Conservation (phyloP, 2,888 invertebrate species). For the Choristoneura rosaceana region DNA sequence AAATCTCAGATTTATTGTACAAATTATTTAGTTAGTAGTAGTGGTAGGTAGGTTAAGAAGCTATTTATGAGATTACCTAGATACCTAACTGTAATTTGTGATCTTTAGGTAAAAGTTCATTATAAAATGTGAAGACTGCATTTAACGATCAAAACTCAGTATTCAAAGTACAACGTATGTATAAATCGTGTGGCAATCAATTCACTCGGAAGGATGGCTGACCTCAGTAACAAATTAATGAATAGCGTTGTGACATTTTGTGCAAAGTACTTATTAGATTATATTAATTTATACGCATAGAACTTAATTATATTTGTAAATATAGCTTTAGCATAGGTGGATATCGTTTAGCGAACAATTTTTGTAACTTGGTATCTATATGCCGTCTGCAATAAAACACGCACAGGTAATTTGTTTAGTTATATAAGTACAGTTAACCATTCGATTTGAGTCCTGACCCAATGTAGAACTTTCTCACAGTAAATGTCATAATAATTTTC, state of each 20-base stretch:
- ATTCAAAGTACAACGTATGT: conserved; percentile 57
- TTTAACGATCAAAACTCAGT: conserved; percentile 73
- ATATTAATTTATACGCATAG: conserved; percentile 83
- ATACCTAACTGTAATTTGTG: conserved; percentile 79
- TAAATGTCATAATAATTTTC: too few species aligned
- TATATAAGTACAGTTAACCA: neutral
- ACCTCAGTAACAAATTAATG: conserved; percentile 69
- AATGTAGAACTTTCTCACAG: too few species aligned
- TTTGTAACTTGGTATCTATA: neutral
- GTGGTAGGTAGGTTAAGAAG: conserved; percentile 70
- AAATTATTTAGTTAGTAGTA: conserved; percentile 79
- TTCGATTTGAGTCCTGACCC: too few species aligned
- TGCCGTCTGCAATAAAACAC: conserved; percentile 1
- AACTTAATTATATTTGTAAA: conserved; percentile 78
- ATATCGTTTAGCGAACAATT: conserved; percentile 19
- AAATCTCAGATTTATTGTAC: conserved; percentile 79
- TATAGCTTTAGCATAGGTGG: conserved; percentile 64
- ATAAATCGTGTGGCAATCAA: conserved; percentile 39
- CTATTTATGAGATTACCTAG: conserved; percentile 85
- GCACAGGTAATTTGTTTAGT: conserved; percentile 10
- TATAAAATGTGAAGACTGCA: conserved; percentile 77
- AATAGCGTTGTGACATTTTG: conserved; percentile 78
- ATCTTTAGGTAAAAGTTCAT: conserved; percentile 71
- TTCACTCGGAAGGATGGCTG: conserved; percentile 47
- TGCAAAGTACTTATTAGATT: conserved; percentile 85